Evolutionary conservation across 1,140 invertebrate genomes (phyloP).

Genomic region (Drosophila leontia): DNA sequence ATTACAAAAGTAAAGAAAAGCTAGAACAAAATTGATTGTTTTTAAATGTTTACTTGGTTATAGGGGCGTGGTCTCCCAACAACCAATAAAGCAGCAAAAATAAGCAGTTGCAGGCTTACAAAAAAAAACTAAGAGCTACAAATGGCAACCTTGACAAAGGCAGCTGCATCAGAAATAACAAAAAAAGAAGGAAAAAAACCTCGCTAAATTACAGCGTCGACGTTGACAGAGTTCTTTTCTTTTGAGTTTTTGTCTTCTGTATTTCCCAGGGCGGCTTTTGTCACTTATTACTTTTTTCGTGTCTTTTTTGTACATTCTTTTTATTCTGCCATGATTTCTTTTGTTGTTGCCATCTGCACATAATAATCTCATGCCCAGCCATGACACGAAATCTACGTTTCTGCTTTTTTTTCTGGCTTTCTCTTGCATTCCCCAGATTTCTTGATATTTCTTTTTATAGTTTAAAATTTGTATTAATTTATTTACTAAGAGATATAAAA

Average conservation of each 20-base stretch:
- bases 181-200: constrained; percentile 11
- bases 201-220: constrained; percentile 47
- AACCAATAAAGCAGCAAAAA: constrained; percentile 6
- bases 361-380: constrained; percentile 31
- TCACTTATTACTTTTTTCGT: constrained; percentile 51
- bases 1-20: background rate
- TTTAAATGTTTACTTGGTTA: background rate
- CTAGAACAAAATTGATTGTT: background rate
- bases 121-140: constrained; percentile 30
- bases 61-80: constrained; percentile 3
- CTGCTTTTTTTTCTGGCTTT: constrained; percentile 1
- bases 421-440: background rate
- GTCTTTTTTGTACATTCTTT: constrained; percentile 23
- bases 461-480: background rate
- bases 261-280: constrained; percentile 47
- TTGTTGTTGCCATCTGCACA: constrained; percentile 26
- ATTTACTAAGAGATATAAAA: background rate
- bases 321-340: constrained; percentile 30
- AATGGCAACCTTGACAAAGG: constrained; percentile 42
- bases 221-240: constrained; percentile 39
- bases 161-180: constrained; percentile 33
- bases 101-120: constrained; percentile 5
- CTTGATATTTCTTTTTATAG: background rate
- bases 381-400: constrained; percentile 23
- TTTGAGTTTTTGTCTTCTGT: constrained; percentile 26